phyloP scores from a whole-genome alignment of 2,797 vertebrate genomes.

The Pseudomugil tenellus region DNA sequence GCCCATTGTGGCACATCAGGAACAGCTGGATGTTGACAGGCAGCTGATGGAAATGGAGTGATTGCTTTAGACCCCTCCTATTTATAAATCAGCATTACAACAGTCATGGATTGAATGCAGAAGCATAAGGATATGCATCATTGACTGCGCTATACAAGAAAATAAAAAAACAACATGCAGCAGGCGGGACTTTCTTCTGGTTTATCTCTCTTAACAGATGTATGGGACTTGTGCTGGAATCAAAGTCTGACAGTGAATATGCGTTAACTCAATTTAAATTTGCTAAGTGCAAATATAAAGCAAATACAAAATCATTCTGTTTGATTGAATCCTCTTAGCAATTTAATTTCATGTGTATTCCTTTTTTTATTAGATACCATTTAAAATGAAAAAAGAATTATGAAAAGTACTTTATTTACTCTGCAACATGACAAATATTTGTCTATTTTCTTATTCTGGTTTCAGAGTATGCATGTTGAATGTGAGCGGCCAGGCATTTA shows the following conservation, averaged over 20 bases:
- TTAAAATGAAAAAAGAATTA: conserved; percentile 9
- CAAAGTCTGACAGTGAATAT: conserved; percentile 4
- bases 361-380: conserved; percentile 5
- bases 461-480: conserved; percentile 30
- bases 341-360: not conserved
- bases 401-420: conserved; percentile 15
- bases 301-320: not conserved
- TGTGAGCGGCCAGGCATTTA: conserved; percentile 54
- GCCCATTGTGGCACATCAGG: conserved; percentile 66
- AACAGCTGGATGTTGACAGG: conserved; percentile 81
- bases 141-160: conserved; percentile 40
- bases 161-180: conserved; percentile 49
- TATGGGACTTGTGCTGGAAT: conserved; percentile 5
- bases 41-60: conserved; percentile 76
- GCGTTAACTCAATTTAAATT: not conserved
- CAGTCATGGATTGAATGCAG: conserved; percentile 56
- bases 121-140: conserved; percentile 42
- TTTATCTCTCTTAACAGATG: conserved; percentile 20
- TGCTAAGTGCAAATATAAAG: not conserved
- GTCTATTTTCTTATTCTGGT: conserved; percentile 1
- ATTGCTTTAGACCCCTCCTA: conserved; percentile 68
- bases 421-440: conserved; percentile 12
- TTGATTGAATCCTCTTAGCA: not conserved
- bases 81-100: conserved; percentile 73
- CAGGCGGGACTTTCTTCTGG: conserved; percentile 31